These are phyloP conservation scores for Brachypteracias leptosomus DNA, from an alignment of 2,113 vertebrate species.

Conservation along the genomic window DNA sequence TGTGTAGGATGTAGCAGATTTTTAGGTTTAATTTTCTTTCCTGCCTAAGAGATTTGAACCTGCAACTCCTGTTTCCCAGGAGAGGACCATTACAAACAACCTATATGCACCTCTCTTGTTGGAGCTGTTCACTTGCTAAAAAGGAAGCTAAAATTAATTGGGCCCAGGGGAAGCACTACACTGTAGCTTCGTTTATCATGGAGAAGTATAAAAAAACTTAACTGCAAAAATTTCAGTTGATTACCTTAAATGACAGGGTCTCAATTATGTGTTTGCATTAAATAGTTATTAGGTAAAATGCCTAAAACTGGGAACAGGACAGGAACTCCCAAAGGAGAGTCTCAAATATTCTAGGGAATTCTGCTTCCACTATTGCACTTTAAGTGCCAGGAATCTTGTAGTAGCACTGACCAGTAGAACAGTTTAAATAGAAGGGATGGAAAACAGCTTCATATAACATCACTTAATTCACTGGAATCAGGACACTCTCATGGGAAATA, in stretches of 20 bases:
- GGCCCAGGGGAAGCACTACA: neutral
- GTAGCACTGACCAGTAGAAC: neutral
- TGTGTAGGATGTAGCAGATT: neutral
- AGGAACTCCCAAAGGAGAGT: neutral
- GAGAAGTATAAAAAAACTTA: neutral
- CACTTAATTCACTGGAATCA: neutral
- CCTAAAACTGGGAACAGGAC: neutral
- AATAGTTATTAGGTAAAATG: neutral
- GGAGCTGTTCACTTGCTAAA: neutral
- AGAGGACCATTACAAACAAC: neutral
- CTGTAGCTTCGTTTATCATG: neutral
- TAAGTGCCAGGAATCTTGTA: neutral
- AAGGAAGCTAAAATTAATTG: slow-evolving; percentile 12
- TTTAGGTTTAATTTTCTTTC: neutral
- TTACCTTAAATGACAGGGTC: neutral
- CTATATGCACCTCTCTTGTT: neutral
- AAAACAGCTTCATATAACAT: neutral
- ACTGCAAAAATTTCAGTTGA: neutral
- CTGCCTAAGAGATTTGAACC: neutral
- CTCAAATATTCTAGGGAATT: neutral
- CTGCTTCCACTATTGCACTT: neutral
- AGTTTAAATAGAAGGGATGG: neutral
- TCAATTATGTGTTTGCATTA: neutral
- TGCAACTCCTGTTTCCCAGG: neutral
- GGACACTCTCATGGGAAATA: neutral